Evolutionary conservation across 2,113 vertebrate genomes (phyloP).

Genomic region (Peromyscus polionotus): DNA sequence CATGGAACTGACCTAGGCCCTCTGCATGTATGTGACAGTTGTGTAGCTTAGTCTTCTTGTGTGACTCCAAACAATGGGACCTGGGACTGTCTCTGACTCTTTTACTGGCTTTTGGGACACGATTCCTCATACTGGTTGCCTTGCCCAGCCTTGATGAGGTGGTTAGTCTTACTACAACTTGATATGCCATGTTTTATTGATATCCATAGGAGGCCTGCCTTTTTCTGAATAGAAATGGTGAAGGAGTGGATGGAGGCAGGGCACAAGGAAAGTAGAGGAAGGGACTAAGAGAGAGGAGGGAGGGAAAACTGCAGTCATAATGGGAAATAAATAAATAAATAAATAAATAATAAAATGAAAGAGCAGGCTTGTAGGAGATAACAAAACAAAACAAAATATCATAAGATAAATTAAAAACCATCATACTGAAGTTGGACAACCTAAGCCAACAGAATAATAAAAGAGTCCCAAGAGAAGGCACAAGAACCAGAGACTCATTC

Average conservation of each 20-base stretch:
- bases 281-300: neutral
- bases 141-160: neutral
- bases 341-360: neutral
- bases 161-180: neutral
- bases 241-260: too few species aligned
- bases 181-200: neutral
- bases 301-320: neutral
- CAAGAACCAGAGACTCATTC: neutral
- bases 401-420: neutral
- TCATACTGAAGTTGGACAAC: neutral
- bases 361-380: neutral
- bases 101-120: neutral
- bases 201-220: neutral
- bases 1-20: too few species aligned
- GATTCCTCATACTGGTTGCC: neutral
- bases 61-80: neutral
- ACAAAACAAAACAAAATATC: neutral
- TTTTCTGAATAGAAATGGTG: neutral
- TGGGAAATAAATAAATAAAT: neutral
- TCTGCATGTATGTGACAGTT: neutral
- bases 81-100: neutral
- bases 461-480: neutral
- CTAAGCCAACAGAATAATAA: neutral
- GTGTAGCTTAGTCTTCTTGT: neutral
- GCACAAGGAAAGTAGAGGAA: neutral